Evolutionary conservation across 1,140 invertebrate genomes (phyloP), one percentile per base, ranked within the genome.

Genomic region (Sweltsa coloradensis): DNA sequence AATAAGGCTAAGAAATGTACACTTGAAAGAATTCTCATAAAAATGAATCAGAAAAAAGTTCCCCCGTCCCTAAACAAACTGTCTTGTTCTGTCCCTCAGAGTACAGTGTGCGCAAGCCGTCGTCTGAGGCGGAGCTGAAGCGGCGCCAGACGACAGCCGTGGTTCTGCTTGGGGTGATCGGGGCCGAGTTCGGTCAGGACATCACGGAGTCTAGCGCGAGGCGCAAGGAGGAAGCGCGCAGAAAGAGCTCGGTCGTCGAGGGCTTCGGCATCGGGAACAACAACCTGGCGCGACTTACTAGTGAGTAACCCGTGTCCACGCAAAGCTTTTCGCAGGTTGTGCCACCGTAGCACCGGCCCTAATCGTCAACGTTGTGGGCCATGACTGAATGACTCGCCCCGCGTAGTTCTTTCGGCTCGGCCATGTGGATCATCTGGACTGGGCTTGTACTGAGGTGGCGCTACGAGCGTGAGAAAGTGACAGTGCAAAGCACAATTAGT

Each of bases 121-220:
- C 86, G 5, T 89, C 84, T 55, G 65, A 83, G 1, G 81, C 84
- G 0, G 90, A 98, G 67, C 69, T 92, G 26, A 89, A 92, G 51
- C 73, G 93, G 7, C 96, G 96, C 58, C 93, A 99, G 67, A 92
- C 92, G 0, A 98, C 94, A 0, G 91, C 96, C 1, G 91, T 99
- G 1, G 91, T 99, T 0, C 67, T 99, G 29, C 64, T 99, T 18
- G 95, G 94, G 1, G 94, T 99, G 0, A 94, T 99, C 45, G 96
- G 96, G 0, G 89, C 94, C 0, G 94, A 98, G 66, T 99, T 98
- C 68, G 94, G 95, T 0, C 89, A 95, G 60, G 92, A 89, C 57
- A 83, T 88, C 36, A 75, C 76, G 21, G 50, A 50, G 1, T 41
- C 44, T 16, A 51, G 27, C 2, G 51, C 55, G 57, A 51, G 56